Evolutionary conservation across 2,888 invertebrate species (phyloP).

Genomic region (Zele albiditarsus): DNA sequence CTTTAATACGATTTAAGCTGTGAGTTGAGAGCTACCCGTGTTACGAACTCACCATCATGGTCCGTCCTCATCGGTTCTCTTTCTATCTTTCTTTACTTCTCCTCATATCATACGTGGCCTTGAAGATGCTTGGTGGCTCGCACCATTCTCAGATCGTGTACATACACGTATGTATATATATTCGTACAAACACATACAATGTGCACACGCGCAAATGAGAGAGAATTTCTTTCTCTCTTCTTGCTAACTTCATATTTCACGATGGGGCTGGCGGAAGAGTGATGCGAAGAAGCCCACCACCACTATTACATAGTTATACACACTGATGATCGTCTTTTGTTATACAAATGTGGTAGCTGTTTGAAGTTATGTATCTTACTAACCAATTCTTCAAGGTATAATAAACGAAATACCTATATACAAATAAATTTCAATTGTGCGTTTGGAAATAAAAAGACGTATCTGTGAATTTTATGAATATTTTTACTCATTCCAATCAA

Average conservation of each 20-base stretch:
- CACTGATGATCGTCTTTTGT: slow-evolving; percentile 11
- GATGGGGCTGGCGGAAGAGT: neutral
- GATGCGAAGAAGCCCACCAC: neutral
- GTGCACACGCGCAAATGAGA: slow-evolving; percentile 30
- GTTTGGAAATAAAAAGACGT: too few species aligned
- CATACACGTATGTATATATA: slow-evolving; percentile 22
- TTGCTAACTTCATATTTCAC: neutral
- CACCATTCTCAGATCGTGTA: slow-evolving; percentile 23
- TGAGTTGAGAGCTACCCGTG: slow-evolving; percentile 56
- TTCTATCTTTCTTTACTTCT: slow-evolving; percentile 29
- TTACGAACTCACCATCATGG: slow-evolving; percentile 54
- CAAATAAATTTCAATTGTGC: slow-evolving; percentile 24
- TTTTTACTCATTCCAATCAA: neutral
- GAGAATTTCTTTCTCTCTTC: neutral
- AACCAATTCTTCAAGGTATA: slow-evolving; percentile 1
- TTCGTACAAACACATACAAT: slow-evolving; percentile 23
- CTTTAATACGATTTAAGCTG: slow-evolving; percentile 65
- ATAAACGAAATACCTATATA: neutral
- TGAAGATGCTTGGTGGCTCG: slow-evolving; percentile 39
- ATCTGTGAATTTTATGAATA: neutral
- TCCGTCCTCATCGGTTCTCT: slow-evolving; percentile 26
- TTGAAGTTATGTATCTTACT: slow-evolving; percentile 2
- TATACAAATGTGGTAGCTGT: slow-evolving; percentile 12
- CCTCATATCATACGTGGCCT: slow-evolving; percentile 37
- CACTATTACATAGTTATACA: neutral